Percentiles rank a stretch among this genome's conserved stretches.
These are phyloP conservation scores for Melanostigma gelatinosum DNA, from an alignment of 2,113 vertebrate species.

Conservation along the genomic window DNA sequence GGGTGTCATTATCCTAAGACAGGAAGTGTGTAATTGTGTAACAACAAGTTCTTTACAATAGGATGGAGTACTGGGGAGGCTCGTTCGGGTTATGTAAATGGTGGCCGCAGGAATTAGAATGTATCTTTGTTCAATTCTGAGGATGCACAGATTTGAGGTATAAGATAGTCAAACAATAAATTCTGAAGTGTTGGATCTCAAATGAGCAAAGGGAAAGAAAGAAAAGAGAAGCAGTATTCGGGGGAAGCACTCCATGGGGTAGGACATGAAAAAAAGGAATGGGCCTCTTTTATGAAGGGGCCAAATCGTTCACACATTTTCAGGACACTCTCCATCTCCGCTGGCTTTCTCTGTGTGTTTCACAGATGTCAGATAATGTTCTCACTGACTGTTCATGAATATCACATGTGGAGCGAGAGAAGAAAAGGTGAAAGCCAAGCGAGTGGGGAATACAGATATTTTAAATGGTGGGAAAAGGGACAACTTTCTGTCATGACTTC, in stretches of 20 bases:
- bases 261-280: conserved; percentile 65
- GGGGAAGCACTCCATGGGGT: conserved; percentile 60
- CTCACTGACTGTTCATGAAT: conserved; percentile 69
- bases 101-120: neutral
- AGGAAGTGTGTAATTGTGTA: conserved; percentile 74
- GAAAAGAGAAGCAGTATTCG: conserved; percentile 19
- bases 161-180: neutral
- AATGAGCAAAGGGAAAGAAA: conserved; percentile 28
- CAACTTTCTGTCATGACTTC: conserved; percentile 40
- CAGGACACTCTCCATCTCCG: conserved; percentile 71
- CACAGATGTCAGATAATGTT: conserved; percentile 80
- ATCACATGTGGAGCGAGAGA: conserved; percentile 57
- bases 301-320: conserved; percentile 85
- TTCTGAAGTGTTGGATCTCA: conserved; percentile 8
- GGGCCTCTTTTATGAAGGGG: conserved; percentile 80
- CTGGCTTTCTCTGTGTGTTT: conserved; percentile 73
- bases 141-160: conserved; percentile 34
- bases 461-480: conserved; percentile 40
- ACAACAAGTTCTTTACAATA: conserved; percentile 66
- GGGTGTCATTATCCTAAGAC: conserved; percentile 70
- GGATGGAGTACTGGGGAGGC: conserved; percentile 30
- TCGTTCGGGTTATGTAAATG: conserved; percentile 1
- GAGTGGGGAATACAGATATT: conserved; percentile 15
- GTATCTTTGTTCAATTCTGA: conserved; percentile 8
- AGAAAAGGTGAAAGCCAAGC: conserved; percentile 15